Evolutionary conservation across 2,888 invertebrate species (phyloP).

Genomic region (Diaperis boleti): DNA sequence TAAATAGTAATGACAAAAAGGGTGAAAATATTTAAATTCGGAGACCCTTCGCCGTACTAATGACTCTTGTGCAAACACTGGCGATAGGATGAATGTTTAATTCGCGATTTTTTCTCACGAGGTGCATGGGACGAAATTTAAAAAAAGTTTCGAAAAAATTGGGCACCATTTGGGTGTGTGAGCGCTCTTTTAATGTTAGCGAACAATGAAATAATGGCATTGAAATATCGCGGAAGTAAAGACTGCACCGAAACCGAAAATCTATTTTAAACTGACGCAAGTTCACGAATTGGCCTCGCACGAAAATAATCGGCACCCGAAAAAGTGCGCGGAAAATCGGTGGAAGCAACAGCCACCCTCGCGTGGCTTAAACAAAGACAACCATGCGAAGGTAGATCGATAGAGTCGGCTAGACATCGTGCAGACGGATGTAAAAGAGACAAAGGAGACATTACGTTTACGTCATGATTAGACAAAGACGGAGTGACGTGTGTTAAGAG

Average conservation of each 20-base stretch:
- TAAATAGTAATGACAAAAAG: conserved; percentile 13
- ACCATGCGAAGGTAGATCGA: conserved; percentile 48
- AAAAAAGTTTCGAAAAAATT: too few relatives aligned
- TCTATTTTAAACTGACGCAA: too few relatives aligned
- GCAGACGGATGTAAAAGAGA: conserved; percentile 53
- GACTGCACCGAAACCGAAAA: too few relatives aligned
- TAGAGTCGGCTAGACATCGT: conserved; percentile 56
- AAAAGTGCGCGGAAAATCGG: conserved; percentile 23
- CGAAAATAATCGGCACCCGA: neutral
- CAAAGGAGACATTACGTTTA: conserved; percentile 40
- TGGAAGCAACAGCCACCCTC: conserved; percentile 24
- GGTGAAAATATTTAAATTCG: conserved; percentile 26
- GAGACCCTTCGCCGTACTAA: conserved; percentile 10
- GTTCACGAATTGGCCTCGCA: neutral
- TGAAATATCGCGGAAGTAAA: too few relatives aligned
- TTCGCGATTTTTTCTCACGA: conserved; percentile 25
- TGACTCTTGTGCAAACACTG: conserved; percentile 30
- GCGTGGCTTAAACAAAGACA: conserved; percentile 28
- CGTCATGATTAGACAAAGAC: conserved; percentile 16
- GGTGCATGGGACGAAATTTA: neutral
- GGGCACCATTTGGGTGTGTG: too few relatives aligned
- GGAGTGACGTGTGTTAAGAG: conserved; percentile 6
- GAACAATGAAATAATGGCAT: too few relatives aligned
- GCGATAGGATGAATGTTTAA: conserved; percentile 5
- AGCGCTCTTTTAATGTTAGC: too few relatives aligned